Base-by-base conservation (phyloP, 1,140 invertebrate species). In the Drosophila takahashii region DNA sequence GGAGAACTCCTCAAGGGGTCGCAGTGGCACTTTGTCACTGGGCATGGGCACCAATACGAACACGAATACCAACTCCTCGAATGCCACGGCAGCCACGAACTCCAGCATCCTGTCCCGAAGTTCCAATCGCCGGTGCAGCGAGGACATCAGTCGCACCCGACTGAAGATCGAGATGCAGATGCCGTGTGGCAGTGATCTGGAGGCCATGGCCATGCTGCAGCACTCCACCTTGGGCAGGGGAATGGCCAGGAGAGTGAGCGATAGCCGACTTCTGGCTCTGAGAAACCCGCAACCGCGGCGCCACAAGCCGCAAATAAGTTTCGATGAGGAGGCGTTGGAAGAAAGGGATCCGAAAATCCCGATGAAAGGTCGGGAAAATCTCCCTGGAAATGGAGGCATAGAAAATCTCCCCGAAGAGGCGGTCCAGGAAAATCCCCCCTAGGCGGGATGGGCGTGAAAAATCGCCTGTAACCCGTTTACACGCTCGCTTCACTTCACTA, bases 181-280 rank as follows among this genome's bases (percentile, higher is more conserved):
- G 58, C 90, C 90, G 0, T 87, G 64, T 36, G 90, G 90, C 47
- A 75, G 64, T 15, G 90, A 91, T 47, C 65, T 76, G 54, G 90
- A 91, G 59, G 77, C 74, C 45, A 90, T 91, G 72, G 90, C 90
- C 52, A 91, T 91, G 90, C 53, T 91, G 22, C 77, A 91, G 13
- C 73, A 73, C 27, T 83, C 84, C 6, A 29, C 34, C 9, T 11
- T 61, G 65, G 60, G 72, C n/a, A 52, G 37, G 27, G 18, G 42
- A 26, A 37, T 58, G 41, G 47, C 50, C 36, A 65, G 54, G 22
- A 65, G 87, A 13, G 59, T 81, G 32, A 85, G 81, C 36, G 81
- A 85, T 22, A 85, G 77, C 32, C 66, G 53, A 3, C 16, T 81
- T 22, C 32, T 78, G 45, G 42, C 54, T 29, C 11, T 66, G 9